These are phyloP conservation scores for Mastomys natalensis DNA, from an alignment of 2,113 vertebrate species.

Conservation along the genomic window DNA sequence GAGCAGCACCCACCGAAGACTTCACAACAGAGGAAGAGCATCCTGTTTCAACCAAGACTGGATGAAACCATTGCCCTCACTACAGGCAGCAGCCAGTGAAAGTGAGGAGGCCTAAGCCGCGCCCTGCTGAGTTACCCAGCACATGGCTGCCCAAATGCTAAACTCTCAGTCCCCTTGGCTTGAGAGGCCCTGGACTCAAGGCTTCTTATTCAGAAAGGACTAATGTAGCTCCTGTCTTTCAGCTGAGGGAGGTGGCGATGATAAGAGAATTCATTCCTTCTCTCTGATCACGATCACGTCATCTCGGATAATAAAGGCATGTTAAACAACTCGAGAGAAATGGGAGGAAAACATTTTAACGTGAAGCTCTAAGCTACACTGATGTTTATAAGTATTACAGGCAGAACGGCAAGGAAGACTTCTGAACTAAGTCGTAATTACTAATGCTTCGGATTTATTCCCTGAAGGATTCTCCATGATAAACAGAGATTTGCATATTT, in stretches of 20 bases:
- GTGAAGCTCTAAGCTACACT: slow-evolving; percentile 65
- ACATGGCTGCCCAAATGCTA: not conserved
- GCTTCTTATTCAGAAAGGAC: slow-evolving; percentile 82
- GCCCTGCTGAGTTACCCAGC: not conserved
- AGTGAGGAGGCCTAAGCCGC: not conserved
- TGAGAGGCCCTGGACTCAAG: slow-evolving; percentile 56
- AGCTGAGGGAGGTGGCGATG: slow-evolving; percentile 82
- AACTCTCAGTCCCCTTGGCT: slow-evolving; percentile 1
- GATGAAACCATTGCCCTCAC: not conserved
- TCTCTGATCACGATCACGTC: slow-evolving; percentile 83
- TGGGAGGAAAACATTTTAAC: slow-evolving; percentile 62
- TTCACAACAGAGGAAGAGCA: not conserved
- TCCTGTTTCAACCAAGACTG: not conserved
- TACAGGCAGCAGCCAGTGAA: not conserved
- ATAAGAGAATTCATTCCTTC: slow-evolving; percentile 83
- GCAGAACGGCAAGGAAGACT: not conserved
- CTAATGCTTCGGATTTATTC: slow-evolving; percentile 59
- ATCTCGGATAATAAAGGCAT: slow-evolving; percentile 83
- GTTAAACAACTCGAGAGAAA: slow-evolving; percentile 78
- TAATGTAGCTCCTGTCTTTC: slow-evolving; percentile 80
- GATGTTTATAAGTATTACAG: slow-evolving; percentile 40
- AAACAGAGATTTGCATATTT: slow-evolving; percentile 70
- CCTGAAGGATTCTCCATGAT: slow-evolving; percentile 58
- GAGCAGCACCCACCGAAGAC: not conserved
- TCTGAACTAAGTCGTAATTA: slow-evolving; percentile 53